phyloP scores from a whole-genome alignment of 1,140 invertebrate genomes.

The Lutraria rhynchaena region DNA sequence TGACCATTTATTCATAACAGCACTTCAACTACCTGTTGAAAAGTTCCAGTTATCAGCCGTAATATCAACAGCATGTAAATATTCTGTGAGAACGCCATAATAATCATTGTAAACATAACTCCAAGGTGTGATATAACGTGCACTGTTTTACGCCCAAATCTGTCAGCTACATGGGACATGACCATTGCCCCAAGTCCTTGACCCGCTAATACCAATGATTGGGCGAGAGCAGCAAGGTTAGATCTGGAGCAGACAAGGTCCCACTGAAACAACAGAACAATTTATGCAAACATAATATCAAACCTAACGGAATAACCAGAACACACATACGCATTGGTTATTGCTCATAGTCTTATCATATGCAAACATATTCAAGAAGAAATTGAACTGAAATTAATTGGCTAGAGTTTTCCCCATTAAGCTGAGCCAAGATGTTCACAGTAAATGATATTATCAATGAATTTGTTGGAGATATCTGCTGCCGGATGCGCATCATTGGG shows the following conservation, averaged over 20 bases:
- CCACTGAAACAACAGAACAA: constrained; percentile 86
- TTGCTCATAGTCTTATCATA: too few relatives aligned
- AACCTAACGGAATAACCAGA: too few relatives aligned
- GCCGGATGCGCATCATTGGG: too few relatives aligned
- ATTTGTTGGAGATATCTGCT: too few relatives aligned
- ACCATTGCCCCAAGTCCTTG: constrained; percentile 90
- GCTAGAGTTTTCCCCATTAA: too few relatives aligned
- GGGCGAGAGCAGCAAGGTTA: constrained; percentile 87
- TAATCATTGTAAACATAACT: constrained; percentile 42
- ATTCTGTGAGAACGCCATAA: constrained; percentile 60
- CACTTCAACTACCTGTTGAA: constrained; percentile 70
- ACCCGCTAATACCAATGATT: constrained; percentile 88
- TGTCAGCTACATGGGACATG: constrained; percentile 86
- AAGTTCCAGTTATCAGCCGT: constrained; percentile 63
- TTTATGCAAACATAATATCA: too few relatives aligned
- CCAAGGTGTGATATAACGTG: constrained; percentile 58
- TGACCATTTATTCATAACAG: too few relatives aligned
- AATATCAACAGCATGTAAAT: constrained; percentile 56
- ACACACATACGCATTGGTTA: too few relatives aligned
- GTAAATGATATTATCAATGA: too few relatives aligned
- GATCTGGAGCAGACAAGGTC: constrained; percentile 88
- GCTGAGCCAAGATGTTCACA: too few relatives aligned
- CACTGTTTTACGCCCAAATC: constrained; percentile 71
- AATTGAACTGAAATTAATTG: too few relatives aligned
- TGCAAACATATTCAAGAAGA: too few relatives aligned